Evolutionary conservation across 2,797 vertebrate species (phyloP), one percentile per base, ranked within the genome.

Genomic region (Tadarida brasiliensis): DNA sequence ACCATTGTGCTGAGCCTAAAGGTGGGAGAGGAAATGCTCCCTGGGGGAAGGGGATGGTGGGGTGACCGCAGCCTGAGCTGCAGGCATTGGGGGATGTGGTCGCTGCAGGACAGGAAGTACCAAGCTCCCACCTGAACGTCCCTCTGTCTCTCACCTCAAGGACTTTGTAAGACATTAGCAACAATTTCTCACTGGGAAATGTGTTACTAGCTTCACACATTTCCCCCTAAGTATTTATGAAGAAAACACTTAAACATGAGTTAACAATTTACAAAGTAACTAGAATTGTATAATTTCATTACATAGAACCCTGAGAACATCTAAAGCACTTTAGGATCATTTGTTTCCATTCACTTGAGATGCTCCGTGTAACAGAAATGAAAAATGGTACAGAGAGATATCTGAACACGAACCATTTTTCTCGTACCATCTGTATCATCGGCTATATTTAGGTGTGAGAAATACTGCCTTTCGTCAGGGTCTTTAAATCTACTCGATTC

Each of bases 361-460:
- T n/a, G 44, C 47, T 67, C 24, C 3, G 44, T 51, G 39, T 20
- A 39, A 49, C 49, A 47, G 56, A 78, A 57, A 68, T 88, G 11
- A 81, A 68, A 87, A 80, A 47, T 51, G 19, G 7, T 51, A 1
- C 16, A 80, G 71, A 77, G 68, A 51, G 47, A 49, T 47, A 28
- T 74, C 14, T 77, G n/a, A 85, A 59, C 17, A 83, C 47, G 70
- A 90, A 73, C 9, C 11, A 92, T 20, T 83, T 61, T 49, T 74
- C 10, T 89, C 19, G 15, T 0, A 7, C 12, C 33, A 65, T 59
- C 7, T 91, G 8, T 59, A 28, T 47, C 9, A 63, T 0, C 68
- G 74, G 7, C 14, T 65, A 19, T 77, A 71, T 67, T n/a, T 47
- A 57, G 15, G 28, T 78, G 11, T 68, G 33, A 90, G 63, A 93